Conservation (phyloP, 2,797 vertebrate genomes). For the Coregonus sp. region DNA sequence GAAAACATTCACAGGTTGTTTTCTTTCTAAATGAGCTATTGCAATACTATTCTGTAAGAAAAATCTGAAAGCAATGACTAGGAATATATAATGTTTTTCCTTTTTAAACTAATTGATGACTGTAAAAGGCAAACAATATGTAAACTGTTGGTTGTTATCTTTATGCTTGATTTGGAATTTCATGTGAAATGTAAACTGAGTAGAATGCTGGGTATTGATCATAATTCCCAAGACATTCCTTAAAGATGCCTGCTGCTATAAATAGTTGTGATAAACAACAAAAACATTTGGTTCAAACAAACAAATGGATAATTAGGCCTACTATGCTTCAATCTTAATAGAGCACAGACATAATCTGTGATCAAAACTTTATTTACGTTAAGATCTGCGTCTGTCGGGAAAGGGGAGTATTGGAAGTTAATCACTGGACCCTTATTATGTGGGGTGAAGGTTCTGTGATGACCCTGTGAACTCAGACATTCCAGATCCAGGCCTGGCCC, state of each 20-base stretch:
- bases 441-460: not conserved
- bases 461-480: conserved; percentile 15
- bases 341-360: conserved; percentile 10
- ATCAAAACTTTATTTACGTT: conserved; percentile 12
- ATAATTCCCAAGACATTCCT: not conserved
- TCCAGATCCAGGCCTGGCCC: not conserved
- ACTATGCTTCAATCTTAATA: not conserved
- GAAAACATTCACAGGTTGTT: conserved; percentile 21
- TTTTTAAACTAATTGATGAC: conserved; percentile 11
- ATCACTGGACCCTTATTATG: not conserved
- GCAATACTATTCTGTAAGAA: not conserved
- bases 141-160: not conserved
- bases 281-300: not conserved
- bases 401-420: conserved; percentile 1
- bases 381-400: not conserved
- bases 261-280: not conserved
- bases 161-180: not conserved
- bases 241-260: not conserved
- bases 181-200: not conserved
- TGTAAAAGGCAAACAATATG: not conserved
- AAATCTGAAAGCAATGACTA: conserved; percentile 12
- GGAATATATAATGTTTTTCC: conserved; percentile 2
- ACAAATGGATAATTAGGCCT: not conserved
- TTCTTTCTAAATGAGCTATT: conserved; percentile 38
- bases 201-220: not conserved